Conservation (phyloP, 2,113 vertebrate genomes). For the Azemiops feae region DNA sequence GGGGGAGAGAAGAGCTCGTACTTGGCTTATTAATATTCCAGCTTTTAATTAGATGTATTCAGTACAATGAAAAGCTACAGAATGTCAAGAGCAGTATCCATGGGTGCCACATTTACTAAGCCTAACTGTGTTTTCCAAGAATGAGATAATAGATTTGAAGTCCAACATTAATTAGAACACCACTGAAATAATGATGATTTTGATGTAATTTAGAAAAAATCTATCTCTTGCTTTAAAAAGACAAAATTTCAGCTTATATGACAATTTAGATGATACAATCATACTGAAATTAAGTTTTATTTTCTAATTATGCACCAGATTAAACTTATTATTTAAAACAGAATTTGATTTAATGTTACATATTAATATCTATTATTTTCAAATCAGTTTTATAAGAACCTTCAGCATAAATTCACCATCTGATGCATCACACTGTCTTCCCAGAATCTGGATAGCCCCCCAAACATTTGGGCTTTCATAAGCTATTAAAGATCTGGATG, state of each 20-base stretch:
- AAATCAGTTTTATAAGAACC: not conserved
- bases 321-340: not conserved
- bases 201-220: not conserved
- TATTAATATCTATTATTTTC: not conserved
- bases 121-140: not conserved
- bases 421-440: not conserved
- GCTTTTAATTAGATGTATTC: not conserved
- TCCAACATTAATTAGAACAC: not conserved
- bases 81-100: not conserved
- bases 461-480: not conserved
- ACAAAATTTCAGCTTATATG: not conserved
- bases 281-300: not conserved
- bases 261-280: not conserved
- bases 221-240: not conserved
- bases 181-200: not conserved
- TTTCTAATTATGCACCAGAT: not conserved
- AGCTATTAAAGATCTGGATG: not conserved
- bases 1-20: not conserved
- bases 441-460: not conserved
- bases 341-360: not conserved
- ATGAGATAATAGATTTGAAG: not conserved
- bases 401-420: not conserved
- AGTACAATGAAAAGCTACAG: not conserved
- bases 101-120: not conserved
- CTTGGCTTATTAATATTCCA: not conserved